Conservation (phyloP, 64 coral and sea anemone species). For the Dendrophyllia cribrosa region DNA sequence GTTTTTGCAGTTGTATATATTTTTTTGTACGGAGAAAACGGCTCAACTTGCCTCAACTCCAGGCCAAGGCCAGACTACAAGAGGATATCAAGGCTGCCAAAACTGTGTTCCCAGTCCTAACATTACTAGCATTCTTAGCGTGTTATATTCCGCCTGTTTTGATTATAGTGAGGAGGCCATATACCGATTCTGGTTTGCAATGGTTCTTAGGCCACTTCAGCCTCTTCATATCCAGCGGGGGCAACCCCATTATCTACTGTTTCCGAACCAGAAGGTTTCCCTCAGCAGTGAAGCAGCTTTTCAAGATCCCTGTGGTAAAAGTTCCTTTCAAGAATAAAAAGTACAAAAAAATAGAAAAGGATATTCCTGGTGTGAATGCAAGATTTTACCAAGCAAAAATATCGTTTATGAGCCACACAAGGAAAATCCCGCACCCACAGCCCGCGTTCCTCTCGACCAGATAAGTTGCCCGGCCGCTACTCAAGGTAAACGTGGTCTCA, state of each 20-base stretch:
- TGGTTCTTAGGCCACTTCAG: background rate
- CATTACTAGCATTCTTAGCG: background rate
- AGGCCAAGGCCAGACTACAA: background rate
- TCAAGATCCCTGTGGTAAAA: background rate
- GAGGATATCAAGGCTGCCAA: background rate
- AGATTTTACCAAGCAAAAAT: no score
- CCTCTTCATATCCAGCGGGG: background rate
- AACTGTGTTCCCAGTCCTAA: background rate
- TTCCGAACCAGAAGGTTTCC: slow-evolving; percentile 23
- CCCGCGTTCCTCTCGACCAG: no score
- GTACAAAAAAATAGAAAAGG: background rate
- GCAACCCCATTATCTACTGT: background rate
- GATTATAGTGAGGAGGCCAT: background rate
- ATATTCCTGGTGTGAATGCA: no score
- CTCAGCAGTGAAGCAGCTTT: background rate
- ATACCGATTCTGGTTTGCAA: background rate
- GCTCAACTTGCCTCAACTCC: background rate
- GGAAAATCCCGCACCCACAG: no score
- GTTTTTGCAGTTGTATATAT: no score
- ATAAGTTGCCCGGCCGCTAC: no score
- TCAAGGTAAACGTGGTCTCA: no score
- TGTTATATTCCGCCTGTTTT: background rate
- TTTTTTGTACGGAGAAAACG: background rate
- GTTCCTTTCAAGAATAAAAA: background rate
- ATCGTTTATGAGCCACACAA: no score